Evolutionary conservation across 2,888 invertebrate species (phyloP), one percentile per base, ranked within the genome.

Genomic region (Phyto melanocephala): DNA sequence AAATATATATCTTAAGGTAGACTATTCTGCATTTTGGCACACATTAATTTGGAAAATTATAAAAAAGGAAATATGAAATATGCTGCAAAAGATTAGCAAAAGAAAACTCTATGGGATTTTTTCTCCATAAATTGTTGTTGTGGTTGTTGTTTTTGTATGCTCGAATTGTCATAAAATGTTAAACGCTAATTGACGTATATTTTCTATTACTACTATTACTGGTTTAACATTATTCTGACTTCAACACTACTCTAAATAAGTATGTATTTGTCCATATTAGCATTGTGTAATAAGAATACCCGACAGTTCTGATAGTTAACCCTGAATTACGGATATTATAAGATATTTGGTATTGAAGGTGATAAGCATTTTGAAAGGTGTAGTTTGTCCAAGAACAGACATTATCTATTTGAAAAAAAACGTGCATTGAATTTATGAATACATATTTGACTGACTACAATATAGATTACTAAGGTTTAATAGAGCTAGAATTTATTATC

Each of bases 101-200:
- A 40, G 45, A 47, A 6, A 28, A 28, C 28, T 22, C 22, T 52
- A 35, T 37, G 11, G 11, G 28, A 24, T 58, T 15, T 13, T 13
- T 22, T 58, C 11, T 15, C n/a, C n/a, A n/a, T 37, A 33, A 67
- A 67, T 15, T 60, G 17, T 62, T 52, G 15, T n/a, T 35, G 63
- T 22, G 10, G 45, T 63, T 60, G 52, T 15, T n/a, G 22, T 42
- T 28, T 4, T 35, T 56, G 17, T 45, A 40, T 28, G 67, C 82
- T 75, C 20, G 54, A 80, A 82, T 78, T 84, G 80, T 82, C 84
- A 82, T 70, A 80, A 80, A 71, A 77, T 84, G 63, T 72, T 71
- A 82, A 62, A 78, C 71, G 37, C 80, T 82, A 84, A 84, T 84
- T 84, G 84, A 77, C 78, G 82, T 84, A 28, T 8, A 74, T 74